Evolutionary conservation across 2,113 vertebrate species (phyloP).

Genomic region (Motacilla tschutschensis): DNA sequence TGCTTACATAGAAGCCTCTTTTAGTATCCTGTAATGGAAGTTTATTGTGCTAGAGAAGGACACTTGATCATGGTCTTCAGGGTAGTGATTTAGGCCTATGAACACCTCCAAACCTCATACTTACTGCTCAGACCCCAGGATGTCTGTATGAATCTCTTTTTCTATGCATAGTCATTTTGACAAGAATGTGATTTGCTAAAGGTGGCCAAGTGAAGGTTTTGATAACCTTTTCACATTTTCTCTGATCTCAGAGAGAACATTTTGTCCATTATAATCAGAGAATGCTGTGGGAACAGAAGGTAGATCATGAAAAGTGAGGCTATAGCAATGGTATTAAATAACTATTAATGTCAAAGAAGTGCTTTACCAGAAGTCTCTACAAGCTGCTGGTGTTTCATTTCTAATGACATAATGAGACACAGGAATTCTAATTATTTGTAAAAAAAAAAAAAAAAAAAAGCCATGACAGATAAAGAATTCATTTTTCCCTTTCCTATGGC

Average conservation of each 20-base stretch:
- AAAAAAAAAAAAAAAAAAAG: neutral
- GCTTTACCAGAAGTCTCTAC: neutral
- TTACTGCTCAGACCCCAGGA: neutral
- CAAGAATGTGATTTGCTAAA: neutral
- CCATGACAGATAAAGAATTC: neutral
- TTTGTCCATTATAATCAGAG: neutral
- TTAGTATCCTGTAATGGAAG: accelerated
- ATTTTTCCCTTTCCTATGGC: neutral
- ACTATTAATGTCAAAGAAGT: neutral
- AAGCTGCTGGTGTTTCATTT: neutral
- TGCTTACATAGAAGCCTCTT: neutral
- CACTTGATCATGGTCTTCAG: neutral
- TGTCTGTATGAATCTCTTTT: neutral
- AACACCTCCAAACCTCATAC: neutral
- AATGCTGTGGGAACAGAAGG: neutral
- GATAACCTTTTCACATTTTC: neutral
- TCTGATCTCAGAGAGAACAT: neutral
- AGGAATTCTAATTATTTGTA: neutral
- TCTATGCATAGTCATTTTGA: neutral
- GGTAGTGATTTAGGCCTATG: neutral
- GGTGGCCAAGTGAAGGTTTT: neutral
- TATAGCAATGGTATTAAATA: neutral
- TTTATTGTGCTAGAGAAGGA: neutral
- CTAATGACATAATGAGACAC: neutral
- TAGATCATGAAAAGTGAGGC: neutral